phyloP scores from a whole-genome alignment of 2,888 invertebrate genomes.

The Dilophus febrilis region DNA sequence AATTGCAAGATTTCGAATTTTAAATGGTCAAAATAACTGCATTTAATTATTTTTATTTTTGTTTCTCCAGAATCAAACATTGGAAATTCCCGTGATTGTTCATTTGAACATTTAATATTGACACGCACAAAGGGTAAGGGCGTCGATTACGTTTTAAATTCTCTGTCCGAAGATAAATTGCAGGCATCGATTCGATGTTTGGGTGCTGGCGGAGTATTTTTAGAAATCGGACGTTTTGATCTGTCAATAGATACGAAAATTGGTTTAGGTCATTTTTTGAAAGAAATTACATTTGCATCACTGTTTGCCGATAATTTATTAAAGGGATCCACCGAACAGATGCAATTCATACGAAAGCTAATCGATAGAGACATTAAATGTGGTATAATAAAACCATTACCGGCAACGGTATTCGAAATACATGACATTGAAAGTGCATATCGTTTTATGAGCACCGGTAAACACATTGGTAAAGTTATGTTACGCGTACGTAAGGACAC shows the following conservation, averaged over 20 bases:
- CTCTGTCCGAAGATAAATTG: conserved; percentile 81
- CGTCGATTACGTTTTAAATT: conserved; percentile 83
- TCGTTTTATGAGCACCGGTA: conserved; percentile 44
- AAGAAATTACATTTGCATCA: conserved; percentile 51
- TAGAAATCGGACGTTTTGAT: conserved; percentile 80
- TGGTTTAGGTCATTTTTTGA: conserved; percentile 46
- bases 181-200: conserved; percentile 48
- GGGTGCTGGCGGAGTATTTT: conserved; percentile 44
- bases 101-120: conserved; percentile 74
- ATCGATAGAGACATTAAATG: conserved; percentile 44
- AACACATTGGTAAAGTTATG: conserved; percentile 62
- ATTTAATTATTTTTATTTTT: neutral
- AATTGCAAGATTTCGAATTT: too few relatives aligned
- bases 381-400: conserved; percentile 53
- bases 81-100: conserved; percentile 70
- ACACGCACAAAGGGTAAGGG: conserved; percentile 67
- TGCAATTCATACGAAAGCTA: conserved; percentile 18
- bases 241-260: conserved; percentile 46
- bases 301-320: conserved; percentile 51
- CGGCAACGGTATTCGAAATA: conserved; percentile 41
- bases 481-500: conserved; percentile 25
- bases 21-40: too few relatives aligned
- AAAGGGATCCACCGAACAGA: conserved; percentile 28
- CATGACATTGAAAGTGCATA: conserved; percentile 57
- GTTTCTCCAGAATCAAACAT: conserved; percentile 39